phyloP scores from a whole-genome alignment of 2,113 vertebrate genomes.

The Gallinago paraguaiae region DNA sequence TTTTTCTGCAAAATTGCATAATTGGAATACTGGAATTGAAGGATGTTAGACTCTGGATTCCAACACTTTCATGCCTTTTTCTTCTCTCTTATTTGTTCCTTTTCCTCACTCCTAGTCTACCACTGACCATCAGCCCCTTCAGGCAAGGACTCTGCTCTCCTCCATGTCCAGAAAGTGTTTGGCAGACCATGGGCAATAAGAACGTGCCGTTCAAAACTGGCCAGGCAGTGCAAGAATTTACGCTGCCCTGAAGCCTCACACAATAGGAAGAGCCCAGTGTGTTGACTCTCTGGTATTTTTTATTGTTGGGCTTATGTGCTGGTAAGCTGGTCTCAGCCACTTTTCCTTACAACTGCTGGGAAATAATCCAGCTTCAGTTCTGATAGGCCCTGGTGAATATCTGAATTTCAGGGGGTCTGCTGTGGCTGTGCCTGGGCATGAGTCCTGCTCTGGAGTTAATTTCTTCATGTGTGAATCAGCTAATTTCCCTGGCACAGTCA shows the following conservation, averaged over 20 bases:
- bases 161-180: not conserved
- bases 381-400: not conserved
- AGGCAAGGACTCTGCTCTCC: not conserved
- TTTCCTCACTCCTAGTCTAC: not conserved
- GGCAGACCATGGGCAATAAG: not conserved
- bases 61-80: not conserved
- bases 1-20: not conserved
- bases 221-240: not conserved
- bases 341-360: not conserved
- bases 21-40: not conserved
- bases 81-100: not conserved
- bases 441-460: not conserved
- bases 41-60: not conserved
- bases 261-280: not conserved
- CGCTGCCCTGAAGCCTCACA: accelerated
- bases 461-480: not conserved
- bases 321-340: not conserved
- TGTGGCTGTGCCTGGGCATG: not conserved
- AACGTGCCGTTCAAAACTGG: not conserved
- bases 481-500: not conserved
- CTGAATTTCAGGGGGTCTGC: not conserved
- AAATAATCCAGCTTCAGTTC: not conserved
- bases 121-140: not conserved
- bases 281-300: not conserved
- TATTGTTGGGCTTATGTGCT: not conserved